phyloP scores from a whole-genome alignment of 2,888 invertebrate species.

The Agrochola macilenta region DNA sequence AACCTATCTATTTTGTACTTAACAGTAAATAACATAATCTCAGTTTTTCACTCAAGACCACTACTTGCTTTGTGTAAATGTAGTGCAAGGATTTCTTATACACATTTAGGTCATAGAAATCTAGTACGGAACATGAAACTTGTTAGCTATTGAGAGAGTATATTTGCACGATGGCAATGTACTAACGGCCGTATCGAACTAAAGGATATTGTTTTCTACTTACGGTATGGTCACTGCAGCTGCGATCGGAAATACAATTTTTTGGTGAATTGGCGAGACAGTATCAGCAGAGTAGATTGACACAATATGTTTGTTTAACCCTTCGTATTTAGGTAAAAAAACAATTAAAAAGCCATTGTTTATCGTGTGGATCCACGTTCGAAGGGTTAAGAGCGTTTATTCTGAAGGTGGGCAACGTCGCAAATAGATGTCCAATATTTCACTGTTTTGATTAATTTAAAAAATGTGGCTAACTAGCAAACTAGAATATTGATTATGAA shows the following conservation, averaged over 20 bases:
- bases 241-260: neutral
- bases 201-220: constrained; percentile 10
- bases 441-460: too few species aligned
- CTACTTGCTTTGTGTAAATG: constrained; percentile 3
- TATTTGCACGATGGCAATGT: constrained; percentile 1
- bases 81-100: constrained; percentile 3
- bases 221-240: neutral
- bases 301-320: neutral
- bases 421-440: too few species aligned
- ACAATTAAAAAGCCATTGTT: too few species aligned
- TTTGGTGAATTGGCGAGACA: neutral
- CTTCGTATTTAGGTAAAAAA: too few species aligned
- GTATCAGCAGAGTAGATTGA: neutral
- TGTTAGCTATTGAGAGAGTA: constrained; percentile 4
- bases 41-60: neutral
- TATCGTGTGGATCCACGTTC: too few species aligned
- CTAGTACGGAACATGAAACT: constrained; percentile 21
- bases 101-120: constrained; percentile 3
- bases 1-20: neutral
- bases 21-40: neutral
- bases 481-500: too few species aligned
- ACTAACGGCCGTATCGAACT: constrained; percentile 14
- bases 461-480: too few species aligned
- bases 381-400: too few species aligned
- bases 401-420: too few species aligned